Percentiles rank a stretch among this genome's conserved stretches.
phyloP scores from a whole-genome alignment of 2,113 vertebrate species.

The Chinchilla lanigera region DNA sequence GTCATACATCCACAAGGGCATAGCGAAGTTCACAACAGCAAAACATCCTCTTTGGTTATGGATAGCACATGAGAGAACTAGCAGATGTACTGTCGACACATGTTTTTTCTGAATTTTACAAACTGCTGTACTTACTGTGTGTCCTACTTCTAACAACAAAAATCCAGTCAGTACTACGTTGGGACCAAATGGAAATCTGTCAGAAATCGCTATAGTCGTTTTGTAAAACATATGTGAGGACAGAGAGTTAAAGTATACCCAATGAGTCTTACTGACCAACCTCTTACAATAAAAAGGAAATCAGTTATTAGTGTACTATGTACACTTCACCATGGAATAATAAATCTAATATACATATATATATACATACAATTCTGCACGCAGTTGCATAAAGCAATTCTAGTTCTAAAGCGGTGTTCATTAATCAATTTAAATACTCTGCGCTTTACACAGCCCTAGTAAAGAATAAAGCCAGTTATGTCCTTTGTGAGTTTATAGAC shows the following conservation, averaged over 20 bases:
- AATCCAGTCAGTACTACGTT: background rate
- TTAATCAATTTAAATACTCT: conserved; percentile 67
- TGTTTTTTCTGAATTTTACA: conserved; percentile 36
- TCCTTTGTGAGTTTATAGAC: background rate
- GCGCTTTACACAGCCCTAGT: conserved; percentile 57
- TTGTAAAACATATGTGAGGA: conserved; percentile 62
- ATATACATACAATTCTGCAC: conserved; percentile 61
- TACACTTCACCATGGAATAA: conserved; percentile 51
- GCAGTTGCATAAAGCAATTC: conserved; percentile 72
- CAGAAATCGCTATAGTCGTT: conserved; percentile 55
- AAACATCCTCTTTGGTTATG: background rate
- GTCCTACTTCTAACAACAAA: conserved; percentile 19
- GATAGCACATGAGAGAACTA: background rate
- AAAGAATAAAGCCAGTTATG: conserved; percentile 55
- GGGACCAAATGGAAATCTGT: conserved; percentile 48
- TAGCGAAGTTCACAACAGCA: background rate
- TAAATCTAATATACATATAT: conserved; percentile 50
- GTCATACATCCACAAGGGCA: background rate
- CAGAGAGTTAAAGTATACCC: conserved; percentile 36
- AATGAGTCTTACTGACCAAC: conserved; percentile 60
- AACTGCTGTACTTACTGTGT: background rate
- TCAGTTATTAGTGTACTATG: background rate
- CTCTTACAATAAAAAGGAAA: conserved; percentile 62
- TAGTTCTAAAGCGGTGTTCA: conserved; percentile 56
- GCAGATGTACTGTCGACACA: background rate